Base-by-base conservation (phyloP, 2,888 invertebrate genomes). In the Blera fallax region DNA sequence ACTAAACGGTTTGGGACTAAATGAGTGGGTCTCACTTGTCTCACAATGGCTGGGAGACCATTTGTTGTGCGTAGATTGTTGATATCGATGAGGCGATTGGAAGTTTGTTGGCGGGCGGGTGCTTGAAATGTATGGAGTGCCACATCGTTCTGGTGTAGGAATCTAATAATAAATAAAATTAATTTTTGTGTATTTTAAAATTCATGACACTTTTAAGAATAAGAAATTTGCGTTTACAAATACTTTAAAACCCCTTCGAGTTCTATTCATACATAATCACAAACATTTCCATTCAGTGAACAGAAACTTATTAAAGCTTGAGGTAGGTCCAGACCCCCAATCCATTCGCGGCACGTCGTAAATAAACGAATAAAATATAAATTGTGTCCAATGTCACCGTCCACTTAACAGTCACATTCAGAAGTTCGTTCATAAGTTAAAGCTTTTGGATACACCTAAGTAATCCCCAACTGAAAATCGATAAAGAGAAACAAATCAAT, bases 21-120 rank as follows among this genome's bases (percentile, higher is more conserved):
- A 78, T 2, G 72, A 62, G 4, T 67, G 32, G 3, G 43, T 29
- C n/a, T 67, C 81, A 40, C 14, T 81, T 16, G 65, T 50, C 4
- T 81, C 76, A 48, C 72, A 73, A 3, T 24, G 40, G 18, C 16
- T 77, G 10, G 81, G 72, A 52, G 76, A 85, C 72, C 72, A 77
- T 54, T 70, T 81, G 16, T 73, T 79, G 76, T 77, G 81, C 54
- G 76, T 34, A 43, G 79, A 58, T 40, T 65, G 74, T 40, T 65
- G 74, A 32, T 76, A 76, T 58, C 74, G 74, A 37, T 77, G 64
- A 40, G 85, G 72, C 24, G 85, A 77, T n/a, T 85, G 85, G 85
- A 81, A 81, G 81, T 34, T 85, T 32, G 45, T 27, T 32, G 76
- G 29, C 2, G 37, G 60, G 27, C 72, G 72, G 32, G 69, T 60